Conservation (phyloP, 2,888 invertebrate genomes). For the Dasysyrphus tricinctus region DNA sequence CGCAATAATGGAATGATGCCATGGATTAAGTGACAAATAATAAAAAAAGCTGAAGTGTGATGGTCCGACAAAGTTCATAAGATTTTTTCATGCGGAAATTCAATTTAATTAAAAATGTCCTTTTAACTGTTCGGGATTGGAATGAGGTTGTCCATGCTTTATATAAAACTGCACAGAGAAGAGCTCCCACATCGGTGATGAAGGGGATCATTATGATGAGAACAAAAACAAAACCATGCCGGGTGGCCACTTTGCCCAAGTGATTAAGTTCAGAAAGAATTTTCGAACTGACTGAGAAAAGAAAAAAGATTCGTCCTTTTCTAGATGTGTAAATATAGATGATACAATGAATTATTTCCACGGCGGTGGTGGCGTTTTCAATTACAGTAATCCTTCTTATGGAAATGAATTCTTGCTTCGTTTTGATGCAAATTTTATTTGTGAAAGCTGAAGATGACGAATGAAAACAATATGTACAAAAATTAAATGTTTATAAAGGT, state of each 20-base stretch:
- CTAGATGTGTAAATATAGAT: conserved; percentile 38
- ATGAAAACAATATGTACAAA: not conserved
- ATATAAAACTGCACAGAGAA: not conserved
- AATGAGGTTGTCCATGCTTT: not conserved
- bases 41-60: not conserved
- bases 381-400: conserved; percentile 73
- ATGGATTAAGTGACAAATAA: conserved; percentile 22
- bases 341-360: conserved; percentile 61
- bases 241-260: not conserved
- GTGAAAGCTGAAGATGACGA: not conserved
- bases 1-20: conserved; percentile 23
- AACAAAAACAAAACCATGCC: not conserved
- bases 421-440: not conserved
- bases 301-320: conserved; percentile 1
- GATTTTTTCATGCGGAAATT: conserved; percentile 79
- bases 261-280: conserved; percentile 12
- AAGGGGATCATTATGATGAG: conserved; percentile 2
- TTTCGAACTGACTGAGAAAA: not conserved
- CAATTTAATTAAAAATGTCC: conserved; percentile 81
- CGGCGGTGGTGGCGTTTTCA: conserved; percentile 40
- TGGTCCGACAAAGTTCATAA: conserved; percentile 32
- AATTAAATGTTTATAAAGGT: not conserved
- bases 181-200: not conserved
- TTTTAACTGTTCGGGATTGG: conserved; percentile 16
- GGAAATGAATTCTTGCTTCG: conserved; percentile 55